These are phyloP conservation scores for Microctenopoma lineatum DNA, from an alignment of 2,797 vertebrate species.

Conservation along the genomic window DNA sequence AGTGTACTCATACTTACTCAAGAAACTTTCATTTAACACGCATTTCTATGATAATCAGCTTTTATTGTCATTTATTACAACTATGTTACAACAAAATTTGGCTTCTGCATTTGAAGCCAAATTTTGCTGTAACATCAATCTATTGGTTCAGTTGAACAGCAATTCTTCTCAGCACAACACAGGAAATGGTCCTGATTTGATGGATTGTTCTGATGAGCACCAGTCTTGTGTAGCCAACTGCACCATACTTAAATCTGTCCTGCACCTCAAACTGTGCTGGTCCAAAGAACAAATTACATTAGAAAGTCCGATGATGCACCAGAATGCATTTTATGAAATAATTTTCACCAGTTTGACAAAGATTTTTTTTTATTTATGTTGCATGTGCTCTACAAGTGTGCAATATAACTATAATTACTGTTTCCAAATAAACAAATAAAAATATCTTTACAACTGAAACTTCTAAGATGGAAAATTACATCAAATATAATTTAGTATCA, in stretches of 20 bases:
- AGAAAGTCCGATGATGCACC: too few relatives aligned
- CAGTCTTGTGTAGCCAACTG: too few relatives aligned
- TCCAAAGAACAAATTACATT: not conserved
- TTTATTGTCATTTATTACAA: too few relatives aligned
- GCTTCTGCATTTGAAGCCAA: too few relatives aligned
- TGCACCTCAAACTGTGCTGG: not conserved
- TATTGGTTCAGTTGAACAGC: conserved; percentile 21
- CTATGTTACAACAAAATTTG: too few relatives aligned
- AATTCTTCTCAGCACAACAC: not conserved
- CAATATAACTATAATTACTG: conserved; percentile 66
- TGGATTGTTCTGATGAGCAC: too few relatives aligned
- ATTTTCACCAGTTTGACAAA: conserved; percentile 1
- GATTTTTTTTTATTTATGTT: conserved; percentile 81
- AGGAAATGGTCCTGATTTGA: not conserved
- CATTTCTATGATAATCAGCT: too few relatives aligned
- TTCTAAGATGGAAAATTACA: conserved; percentile 62
- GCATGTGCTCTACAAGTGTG: conserved; percentile 83
- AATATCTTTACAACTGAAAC: conserved; percentile 64
- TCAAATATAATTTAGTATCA: conserved; percentile 60
- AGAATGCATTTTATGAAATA: too few relatives aligned
- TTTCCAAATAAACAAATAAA: conserved; percentile 78
- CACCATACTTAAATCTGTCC: not conserved
- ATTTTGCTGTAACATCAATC: too few relatives aligned
- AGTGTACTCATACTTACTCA: too few relatives aligned
- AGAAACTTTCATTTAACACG: too few relatives aligned